These are phyloP conservation scores for Melipona quadrifasciata DNA, from an alignment of 1,140 invertebrate species.

Conservation along the genomic window DNA sequence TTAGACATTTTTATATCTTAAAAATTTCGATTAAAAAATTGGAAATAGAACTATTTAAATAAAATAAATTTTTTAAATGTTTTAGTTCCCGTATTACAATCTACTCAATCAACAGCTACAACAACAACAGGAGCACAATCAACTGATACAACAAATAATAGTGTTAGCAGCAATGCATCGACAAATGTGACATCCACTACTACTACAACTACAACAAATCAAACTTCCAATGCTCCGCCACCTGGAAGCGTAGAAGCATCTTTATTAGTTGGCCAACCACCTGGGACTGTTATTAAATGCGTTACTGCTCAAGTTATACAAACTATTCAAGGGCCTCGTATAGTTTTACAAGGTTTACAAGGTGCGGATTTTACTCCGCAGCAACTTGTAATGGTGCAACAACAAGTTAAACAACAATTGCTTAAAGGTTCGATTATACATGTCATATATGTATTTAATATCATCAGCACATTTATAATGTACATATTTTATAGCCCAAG, in stretches of 20 bases:
- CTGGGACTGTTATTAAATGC: conserved; percentile 93
- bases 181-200: conserved; percentile 41
- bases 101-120: conserved; percentile 44
- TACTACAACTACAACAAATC: conserved; percentile 44
- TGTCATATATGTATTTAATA: conserved; percentile 18
- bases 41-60: neutral
- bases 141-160: conserved; percentile 57
- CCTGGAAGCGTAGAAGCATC: conserved; percentile 85
- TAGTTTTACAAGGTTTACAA: conserved; percentile 91
- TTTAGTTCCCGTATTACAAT: conserved; percentile 46
- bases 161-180: conserved; percentile 34
- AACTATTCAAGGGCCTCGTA: conserved; percentile 90
- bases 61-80: neutral
- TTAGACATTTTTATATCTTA: neutral
- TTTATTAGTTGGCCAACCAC: conserved; percentile 89
- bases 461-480: neutral
- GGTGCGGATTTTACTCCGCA: conserved; percentile 91
- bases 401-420: conserved; percentile 93
- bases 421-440: conserved; percentile 86
- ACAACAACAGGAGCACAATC: conserved; percentile 42
- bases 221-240: conserved; percentile 58
- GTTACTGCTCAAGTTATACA: conserved; percentile 92
- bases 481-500: conserved; percentile 85
- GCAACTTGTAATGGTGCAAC: conserved; percentile 90
- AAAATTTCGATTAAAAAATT: neutral